These are phyloP conservation scores for Crotalus tigris DNA, from an alignment of 2,113 vertebrate species.

Conservation along the genomic window DNA sequence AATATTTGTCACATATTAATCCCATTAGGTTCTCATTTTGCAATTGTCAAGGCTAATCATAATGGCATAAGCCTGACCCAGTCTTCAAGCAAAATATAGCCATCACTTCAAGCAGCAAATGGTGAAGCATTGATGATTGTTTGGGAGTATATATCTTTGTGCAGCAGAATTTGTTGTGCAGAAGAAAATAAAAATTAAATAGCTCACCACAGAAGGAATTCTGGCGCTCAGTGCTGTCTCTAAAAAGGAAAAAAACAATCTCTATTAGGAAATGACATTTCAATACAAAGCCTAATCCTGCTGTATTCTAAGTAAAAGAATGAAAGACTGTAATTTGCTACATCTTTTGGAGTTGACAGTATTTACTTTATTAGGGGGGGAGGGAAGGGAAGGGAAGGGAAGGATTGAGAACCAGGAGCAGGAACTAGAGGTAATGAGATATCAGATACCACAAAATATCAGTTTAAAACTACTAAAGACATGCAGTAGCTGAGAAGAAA, in stretches of 20 bases:
- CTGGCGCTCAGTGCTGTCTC: background rate
- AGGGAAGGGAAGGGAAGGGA: background rate
- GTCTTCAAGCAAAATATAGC: background rate
- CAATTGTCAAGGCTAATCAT: background rate
- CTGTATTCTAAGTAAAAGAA: background rate
- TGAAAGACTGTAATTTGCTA: background rate
- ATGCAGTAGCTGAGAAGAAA: background rate
- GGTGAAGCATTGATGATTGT: background rate
- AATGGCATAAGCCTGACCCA: background rate
- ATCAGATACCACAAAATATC: too few relatives aligned
- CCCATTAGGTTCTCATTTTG: background rate
- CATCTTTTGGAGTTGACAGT: background rate
- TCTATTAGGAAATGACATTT: background rate
- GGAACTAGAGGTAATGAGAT: too few relatives aligned
- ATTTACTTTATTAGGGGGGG: background rate
- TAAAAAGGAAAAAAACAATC: background rate
- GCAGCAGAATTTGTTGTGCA: background rate
- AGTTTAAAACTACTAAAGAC: background rate
- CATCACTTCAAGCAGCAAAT: background rate
- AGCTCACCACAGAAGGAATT: background rate
- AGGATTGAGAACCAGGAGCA: background rate
- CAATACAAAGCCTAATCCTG: background rate
- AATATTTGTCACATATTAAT: background rate
- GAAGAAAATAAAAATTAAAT: background rate
- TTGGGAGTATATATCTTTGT: background rate